Conservation (phyloP, 2,113 vertebrate species). For the Cepphus grylle region DNA sequence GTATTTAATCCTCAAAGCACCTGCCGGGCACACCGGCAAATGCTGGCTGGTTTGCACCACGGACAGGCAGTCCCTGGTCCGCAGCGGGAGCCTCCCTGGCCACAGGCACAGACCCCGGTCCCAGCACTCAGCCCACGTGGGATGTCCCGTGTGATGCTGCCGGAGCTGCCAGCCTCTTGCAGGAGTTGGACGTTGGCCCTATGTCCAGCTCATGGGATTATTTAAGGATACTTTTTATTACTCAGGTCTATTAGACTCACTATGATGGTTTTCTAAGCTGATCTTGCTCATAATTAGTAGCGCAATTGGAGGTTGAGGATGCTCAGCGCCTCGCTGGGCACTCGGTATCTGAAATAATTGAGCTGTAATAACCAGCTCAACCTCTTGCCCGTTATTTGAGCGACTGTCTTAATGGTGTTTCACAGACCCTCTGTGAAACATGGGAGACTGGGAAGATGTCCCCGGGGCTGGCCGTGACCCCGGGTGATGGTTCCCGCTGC, state of each 20-base stretch:
- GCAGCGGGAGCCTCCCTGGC: neutral
- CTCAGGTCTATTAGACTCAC: neutral
- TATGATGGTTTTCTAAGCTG: neutral
- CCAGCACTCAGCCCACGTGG: accelerated
- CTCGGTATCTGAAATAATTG: neutral
- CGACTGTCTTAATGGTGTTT: neutral
- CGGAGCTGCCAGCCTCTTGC: neutral
- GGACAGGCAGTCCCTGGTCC: neutral
- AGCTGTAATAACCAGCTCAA: neutral
- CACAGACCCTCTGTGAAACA: neutral
- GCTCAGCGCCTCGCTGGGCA: neutral
- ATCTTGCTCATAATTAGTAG: neutral
- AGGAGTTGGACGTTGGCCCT: neutral
- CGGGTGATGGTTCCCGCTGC: accelerated
- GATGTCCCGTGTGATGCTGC: neutral
- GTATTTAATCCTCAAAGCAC: neutral
- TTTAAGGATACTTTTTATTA: neutral
- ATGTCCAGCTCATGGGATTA: neutral
- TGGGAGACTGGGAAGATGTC: accelerated
- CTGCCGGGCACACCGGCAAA: neutral
- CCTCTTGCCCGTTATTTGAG: neutral
- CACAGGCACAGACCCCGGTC: accelerated
- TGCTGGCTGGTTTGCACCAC: neutral
- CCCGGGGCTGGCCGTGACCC: neutral
- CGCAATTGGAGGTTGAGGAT: neutral